Conservation (phyloP, 2,797 vertebrate species). For the Zenarchopterus dispar region DNA sequence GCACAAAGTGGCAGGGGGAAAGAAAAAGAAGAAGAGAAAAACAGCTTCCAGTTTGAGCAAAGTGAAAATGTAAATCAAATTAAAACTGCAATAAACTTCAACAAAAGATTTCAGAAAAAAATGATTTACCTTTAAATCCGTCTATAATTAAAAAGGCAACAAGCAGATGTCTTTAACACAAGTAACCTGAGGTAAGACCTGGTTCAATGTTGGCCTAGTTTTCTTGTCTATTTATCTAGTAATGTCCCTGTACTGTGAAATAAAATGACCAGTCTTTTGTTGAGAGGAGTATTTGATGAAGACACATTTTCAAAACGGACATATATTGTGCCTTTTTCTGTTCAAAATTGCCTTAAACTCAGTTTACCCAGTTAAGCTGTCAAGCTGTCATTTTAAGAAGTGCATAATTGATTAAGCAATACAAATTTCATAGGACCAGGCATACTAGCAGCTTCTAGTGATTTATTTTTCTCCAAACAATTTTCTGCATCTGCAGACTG, state of each 20-base stretch:
- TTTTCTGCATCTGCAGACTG: too few relatives aligned
- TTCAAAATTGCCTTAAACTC: too few relatives aligned
- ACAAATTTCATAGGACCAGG: too few relatives aligned
- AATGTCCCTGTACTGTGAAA: constrained; percentile 45
- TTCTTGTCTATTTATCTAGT: constrained; percentile 53
- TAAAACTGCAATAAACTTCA: constrained; percentile 35
- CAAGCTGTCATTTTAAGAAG: too few relatives aligned
- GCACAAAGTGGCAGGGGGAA: constrained; percentile 3
- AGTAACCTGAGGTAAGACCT: constrained; percentile 47
- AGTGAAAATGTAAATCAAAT: constrained; percentile 50
- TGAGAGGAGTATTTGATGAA: too few relatives aligned
- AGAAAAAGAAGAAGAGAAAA: constrained; percentile 18
- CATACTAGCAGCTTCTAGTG: too few relatives aligned
- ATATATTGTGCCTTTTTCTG: too few relatives aligned
- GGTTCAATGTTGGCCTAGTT: constrained; percentile 34
- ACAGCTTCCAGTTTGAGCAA: constrained; percentile 24
- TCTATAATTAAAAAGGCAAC: constrained; percentile 42
- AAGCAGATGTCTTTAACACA: constrained; percentile 32
- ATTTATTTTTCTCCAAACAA: too few relatives aligned
- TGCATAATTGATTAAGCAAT: too few relatives aligned
- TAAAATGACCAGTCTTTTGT: constrained; percentile 25
- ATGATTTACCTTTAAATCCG: constrained; percentile 37
- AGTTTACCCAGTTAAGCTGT: too few relatives aligned
- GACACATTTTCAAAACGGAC: too few relatives aligned
- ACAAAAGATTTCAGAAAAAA: constrained; percentile 36